Conservation (phyloP, 2,888 invertebrate species). For the Taenaris catops region DNA sequence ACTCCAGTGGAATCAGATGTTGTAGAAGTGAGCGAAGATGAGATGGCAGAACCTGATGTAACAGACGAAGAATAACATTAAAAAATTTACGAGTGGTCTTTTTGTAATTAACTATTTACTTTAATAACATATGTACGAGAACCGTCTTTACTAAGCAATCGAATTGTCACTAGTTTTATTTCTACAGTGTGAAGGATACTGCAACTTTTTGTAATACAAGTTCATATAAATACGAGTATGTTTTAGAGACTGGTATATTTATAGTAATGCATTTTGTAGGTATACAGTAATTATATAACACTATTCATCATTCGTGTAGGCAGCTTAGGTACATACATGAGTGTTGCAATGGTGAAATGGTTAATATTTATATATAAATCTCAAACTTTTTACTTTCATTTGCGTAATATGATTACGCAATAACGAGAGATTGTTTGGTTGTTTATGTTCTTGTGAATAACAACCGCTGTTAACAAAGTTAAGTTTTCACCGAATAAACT, state of each 20-base stretch:
- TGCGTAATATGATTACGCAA: slow-evolving; percentile 59
- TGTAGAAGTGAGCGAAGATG: slow-evolving; percentile 68
- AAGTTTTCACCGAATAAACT: slow-evolving; percentile 50
- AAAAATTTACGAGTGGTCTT: neutral
- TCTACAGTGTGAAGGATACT: too few species aligned
- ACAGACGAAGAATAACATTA: slow-evolving; percentile 71
- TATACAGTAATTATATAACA: slow-evolving; percentile 7
- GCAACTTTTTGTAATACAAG: too few species aligned
- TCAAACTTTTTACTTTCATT: too few species aligned
- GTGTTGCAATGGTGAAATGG: slow-evolving; percentile 47
- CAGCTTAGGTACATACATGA: slow-evolving; percentile 31
- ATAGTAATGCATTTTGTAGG: slow-evolving; percentile 39
- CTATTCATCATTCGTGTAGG: slow-evolving; percentile 51
- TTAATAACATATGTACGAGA: slow-evolving; percentile 10
- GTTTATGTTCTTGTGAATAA: slow-evolving; percentile 20
- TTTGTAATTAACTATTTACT: slow-evolving; percentile 12
- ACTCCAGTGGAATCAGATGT: slow-evolving; percentile 40
- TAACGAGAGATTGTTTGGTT: slow-evolving; percentile 38
- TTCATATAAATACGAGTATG: neutral
- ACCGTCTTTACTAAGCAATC: too few species aligned
- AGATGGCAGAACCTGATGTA: slow-evolving; percentile 70
- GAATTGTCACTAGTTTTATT: too few species aligned
- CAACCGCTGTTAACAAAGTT: slow-evolving; percentile 45
- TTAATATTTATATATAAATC: too few species aligned
- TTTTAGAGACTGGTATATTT: slow-evolving; percentile 11